Evolutionary conservation across 2,113 vertebrate species (phyloP).

Genomic region (Limnothrissa miodon): DNA sequence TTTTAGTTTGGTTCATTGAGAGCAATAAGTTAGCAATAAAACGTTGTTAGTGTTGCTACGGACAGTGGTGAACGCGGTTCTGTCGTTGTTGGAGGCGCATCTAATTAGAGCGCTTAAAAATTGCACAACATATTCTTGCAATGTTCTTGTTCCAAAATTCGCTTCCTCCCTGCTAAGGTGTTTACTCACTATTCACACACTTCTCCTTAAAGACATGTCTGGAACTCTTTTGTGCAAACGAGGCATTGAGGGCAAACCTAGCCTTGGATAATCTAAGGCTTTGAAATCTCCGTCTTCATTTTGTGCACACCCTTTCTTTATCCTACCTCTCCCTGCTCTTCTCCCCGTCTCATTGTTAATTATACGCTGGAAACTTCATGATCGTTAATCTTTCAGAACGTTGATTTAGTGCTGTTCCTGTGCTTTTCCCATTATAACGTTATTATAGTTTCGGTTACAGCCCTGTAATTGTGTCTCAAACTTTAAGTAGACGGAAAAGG

Average conservation of each 20-base stretch:
- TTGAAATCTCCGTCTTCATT: slow-evolving; percentile 36
- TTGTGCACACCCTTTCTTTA: slow-evolving; percentile 41
- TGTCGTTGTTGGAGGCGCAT: not conserved
- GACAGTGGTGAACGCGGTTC: not conserved
- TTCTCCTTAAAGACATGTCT: not conserved
- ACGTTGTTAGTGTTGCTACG: too few species aligned
- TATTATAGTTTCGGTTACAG: slow-evolving; percentile 74
- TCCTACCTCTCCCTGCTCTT: slow-evolving; percentile 48
- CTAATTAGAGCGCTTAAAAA: not conserved
- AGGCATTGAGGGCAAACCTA: not conserved
- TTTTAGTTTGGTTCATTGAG: too few species aligned
- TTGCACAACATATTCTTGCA: slow-evolving; percentile 7
- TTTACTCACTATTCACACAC: not conserved
- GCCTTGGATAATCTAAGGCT: not conserved
- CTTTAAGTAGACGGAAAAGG: slow-evolving; percentile 69
- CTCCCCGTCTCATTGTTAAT: slow-evolving; percentile 71
- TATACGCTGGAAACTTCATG: slow-evolving; percentile 66
- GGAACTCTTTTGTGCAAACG: not conserved
- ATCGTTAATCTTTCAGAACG: slow-evolving; percentile 76
- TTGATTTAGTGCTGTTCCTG: slow-evolving; percentile 72
- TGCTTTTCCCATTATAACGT: slow-evolving; percentile 75
- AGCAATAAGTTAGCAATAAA: too few species aligned
- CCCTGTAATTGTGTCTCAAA: slow-evolving; percentile 70
- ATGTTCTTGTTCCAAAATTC: not conserved
- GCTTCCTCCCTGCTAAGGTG: not conserved